phyloP scores from a whole-genome alignment of 2,888 invertebrate genomes.

The Nomada fucata region DNA sequence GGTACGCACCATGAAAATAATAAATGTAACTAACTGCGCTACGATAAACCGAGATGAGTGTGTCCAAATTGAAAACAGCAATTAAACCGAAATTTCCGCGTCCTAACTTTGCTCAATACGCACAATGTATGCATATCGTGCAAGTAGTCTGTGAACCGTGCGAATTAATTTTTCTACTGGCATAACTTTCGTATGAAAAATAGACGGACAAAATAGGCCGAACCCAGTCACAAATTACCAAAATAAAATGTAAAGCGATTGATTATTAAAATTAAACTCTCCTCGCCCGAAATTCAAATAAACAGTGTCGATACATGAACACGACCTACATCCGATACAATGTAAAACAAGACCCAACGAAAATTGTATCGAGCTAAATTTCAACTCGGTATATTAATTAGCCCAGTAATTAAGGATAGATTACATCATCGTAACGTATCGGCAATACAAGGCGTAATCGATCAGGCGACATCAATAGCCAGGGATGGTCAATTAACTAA shows the following conservation, averaged over 20 bases:
- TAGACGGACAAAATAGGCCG: too few relatives aligned
- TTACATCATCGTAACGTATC: slow-evolving; percentile 49
- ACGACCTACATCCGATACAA: background rate
- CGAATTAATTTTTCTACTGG: background rate
- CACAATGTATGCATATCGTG: background rate
- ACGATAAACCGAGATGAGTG: background rate
- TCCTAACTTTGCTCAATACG: background rate
- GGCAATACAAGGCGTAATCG: slow-evolving; percentile 41
- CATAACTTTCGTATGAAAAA: background rate
- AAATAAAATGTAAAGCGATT: too few relatives aligned
- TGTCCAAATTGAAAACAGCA: background rate
- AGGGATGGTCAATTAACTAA: slow-evolving; percentile 48
- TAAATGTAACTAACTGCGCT: background rate
- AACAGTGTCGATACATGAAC: background rate
- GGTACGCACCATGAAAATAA: background rate
- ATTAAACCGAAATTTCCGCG: background rate
- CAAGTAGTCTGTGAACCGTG: background rate
- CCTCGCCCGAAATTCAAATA: too few relatives aligned
- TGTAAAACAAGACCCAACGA: background rate
- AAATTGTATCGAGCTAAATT: background rate
- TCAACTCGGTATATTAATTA: slow-evolving; percentile 10
- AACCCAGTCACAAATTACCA: too few relatives aligned
- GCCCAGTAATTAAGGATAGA: slow-evolving; percentile 28
- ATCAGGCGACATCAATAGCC: slow-evolving; percentile 38
- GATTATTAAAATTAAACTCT: too few relatives aligned